Conservation (phyloP, 2,888 invertebrate genomes). For the Cerceris rybyensis region DNA sequence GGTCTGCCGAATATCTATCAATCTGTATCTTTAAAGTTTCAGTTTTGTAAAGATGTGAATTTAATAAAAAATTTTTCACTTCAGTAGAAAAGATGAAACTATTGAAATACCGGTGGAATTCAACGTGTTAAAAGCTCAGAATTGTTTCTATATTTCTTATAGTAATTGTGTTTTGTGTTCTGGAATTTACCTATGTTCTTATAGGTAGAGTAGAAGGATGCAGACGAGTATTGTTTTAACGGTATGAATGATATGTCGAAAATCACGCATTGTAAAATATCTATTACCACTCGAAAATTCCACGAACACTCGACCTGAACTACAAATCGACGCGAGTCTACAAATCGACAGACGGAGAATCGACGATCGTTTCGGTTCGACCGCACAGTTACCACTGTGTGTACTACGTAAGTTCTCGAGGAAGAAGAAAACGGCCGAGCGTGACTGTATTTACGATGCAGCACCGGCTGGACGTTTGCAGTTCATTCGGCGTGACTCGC, state of each 20-base stretch:
- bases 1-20: no score
- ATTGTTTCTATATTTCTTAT: no score
- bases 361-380: constrained; percentile 49
- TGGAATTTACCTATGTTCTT: no score
- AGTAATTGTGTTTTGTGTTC: no score
- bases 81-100: no score
- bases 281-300: constrained; percentile 17
- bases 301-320: constrained; percentile 1
- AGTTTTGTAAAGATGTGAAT: no score
- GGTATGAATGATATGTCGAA: neutral
- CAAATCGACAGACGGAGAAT: constrained; percentile 37
- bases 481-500: constrained; percentile 53
- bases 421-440: constrained; percentile 66
- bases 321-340: constrained; percentile 27
- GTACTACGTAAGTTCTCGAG: constrained; percentile 46
- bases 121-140: no score
- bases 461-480: constrained; percentile 37
- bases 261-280: constrained; percentile 17
- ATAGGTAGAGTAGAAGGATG: no score
- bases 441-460: constrained; percentile 68
- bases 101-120: no score
- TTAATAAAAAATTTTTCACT: no score
- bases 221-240: neutral
- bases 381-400: constrained; percentile 56
- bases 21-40: no score